These are phyloP conservation scores for Trachelus iudaicus DNA, from an alignment of 2,888 invertebrate genomes.

Conservation along the genomic window DNA sequence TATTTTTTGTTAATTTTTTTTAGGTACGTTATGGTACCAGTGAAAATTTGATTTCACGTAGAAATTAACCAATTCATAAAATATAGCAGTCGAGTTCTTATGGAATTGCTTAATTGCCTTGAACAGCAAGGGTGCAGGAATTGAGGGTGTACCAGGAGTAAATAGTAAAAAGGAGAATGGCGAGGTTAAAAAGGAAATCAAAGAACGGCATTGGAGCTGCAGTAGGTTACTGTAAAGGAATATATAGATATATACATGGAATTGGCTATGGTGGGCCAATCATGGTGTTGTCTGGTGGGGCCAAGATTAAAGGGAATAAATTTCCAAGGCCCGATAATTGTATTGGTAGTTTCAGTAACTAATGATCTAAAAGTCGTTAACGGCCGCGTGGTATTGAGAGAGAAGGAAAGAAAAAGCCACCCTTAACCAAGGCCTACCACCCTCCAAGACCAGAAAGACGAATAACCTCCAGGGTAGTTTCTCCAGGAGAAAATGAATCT, in stretches of 20 bases:
- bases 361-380: constrained; percentile 65
- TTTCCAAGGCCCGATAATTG: constrained; percentile 61
- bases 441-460: not conserved
- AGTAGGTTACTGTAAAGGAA: not conserved
- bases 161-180: not conserved
- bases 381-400: constrained; percentile 20
- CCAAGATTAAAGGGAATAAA: constrained; percentile 61
- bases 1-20: not conserved
- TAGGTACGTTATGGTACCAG: not conserved
- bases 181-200: not conserved
- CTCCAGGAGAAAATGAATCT: not conserved
- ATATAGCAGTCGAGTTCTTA: not conserved
- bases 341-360: constrained; percentile 66
- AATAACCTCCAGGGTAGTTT: not conserved
- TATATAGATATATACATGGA: constrained; percentile 18
- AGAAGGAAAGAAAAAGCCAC: constrained; percentile 3
- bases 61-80: not conserved
- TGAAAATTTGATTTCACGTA: not conserved
- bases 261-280: constrained; percentile 48
- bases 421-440: not conserved
- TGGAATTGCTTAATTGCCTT: not conserved
- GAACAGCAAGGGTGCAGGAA: not conserved
- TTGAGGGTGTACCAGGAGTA: not conserved
- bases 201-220: not conserved
- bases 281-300: constrained; percentile 42